Evolutionary conservation across 1,140 invertebrate genomes (phyloP).

Genomic region (Acromyrmex heyeri): DNA sequence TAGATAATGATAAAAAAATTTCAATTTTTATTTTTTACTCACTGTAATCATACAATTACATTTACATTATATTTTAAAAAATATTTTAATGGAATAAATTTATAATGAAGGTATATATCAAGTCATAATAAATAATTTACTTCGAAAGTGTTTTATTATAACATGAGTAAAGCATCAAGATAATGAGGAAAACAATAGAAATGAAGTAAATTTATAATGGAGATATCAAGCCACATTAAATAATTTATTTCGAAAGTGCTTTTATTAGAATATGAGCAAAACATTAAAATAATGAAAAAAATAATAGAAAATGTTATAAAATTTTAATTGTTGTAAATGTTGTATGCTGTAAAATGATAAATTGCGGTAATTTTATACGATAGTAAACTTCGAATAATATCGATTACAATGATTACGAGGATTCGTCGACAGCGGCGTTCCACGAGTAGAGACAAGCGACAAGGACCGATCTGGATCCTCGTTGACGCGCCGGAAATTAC

Average conservation of each 20-base stretch:
- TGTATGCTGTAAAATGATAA: background rate
- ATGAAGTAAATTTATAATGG: slow-evolving; percentile 10
- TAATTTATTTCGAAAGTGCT: slow-evolving; percentile 4
- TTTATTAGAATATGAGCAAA: background rate
- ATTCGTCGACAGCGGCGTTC: slow-evolving; percentile 47
- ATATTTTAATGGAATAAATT: background rate
- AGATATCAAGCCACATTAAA: background rate
- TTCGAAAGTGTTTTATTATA: background rate
- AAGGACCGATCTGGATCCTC: slow-evolving; percentile 76
- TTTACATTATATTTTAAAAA: slow-evolving; percentile 7
- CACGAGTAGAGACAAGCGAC: slow-evolving; percentile 73
- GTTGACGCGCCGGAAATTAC: slow-evolving; percentile 84
- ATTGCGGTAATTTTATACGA: slow-evolving; percentile 16
- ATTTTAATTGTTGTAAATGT: background rate
- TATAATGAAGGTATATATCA: background rate
- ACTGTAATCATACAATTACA: background rate
- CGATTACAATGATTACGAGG: slow-evolving; percentile 54
- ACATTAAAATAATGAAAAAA: background rate
- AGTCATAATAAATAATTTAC: slow-evolving; percentile 10
- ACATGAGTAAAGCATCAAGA: background rate
- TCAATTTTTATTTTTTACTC: background rate
- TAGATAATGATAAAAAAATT: background rate
- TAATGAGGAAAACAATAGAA: background rate
- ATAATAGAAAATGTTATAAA: background rate
- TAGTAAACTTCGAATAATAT: slow-evolving; percentile 33